Evolutionary conservation across 2,113 vertebrate species (phyloP).

Genomic region (Mastomys coucha): DNA sequence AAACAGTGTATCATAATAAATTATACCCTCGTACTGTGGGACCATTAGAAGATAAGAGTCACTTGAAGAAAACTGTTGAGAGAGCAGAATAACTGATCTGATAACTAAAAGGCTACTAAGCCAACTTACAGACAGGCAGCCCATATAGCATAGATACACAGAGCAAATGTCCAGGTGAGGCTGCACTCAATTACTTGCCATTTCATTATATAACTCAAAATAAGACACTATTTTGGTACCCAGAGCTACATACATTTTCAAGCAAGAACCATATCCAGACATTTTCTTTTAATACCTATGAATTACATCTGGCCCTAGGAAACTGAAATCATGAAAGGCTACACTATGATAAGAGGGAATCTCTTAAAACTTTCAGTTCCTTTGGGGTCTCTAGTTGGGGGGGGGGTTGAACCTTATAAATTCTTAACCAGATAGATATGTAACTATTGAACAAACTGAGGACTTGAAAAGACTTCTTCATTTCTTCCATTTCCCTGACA

Average conservation of each 20-base stretch:
- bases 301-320: too few relatives aligned
- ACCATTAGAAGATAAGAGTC: background rate
- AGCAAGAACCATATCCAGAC: background rate
- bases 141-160: rapidly evolving
- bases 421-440: background rate
- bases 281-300: background rate
- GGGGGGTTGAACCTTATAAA: background rate
- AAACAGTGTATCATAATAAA: background rate
- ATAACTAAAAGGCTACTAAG: background rate
- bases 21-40: background rate
- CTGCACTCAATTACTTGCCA: too few relatives aligned
- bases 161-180: background rate
- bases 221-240: background rate
- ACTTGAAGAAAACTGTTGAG: background rate
- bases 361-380: background rate
- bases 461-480: background rate
- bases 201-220: background rate
- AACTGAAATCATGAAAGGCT: background rate
- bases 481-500: background rate
- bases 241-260: background rate
- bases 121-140: background rate
- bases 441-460: background rate
- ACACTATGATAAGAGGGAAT: background rate
- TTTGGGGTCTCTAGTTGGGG: background rate
- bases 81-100: background rate